These are phyloP conservation scores for Eupithecia vulgata DNA, from an alignment of 2,888 invertebrate species.

Conservation along the genomic window DNA sequence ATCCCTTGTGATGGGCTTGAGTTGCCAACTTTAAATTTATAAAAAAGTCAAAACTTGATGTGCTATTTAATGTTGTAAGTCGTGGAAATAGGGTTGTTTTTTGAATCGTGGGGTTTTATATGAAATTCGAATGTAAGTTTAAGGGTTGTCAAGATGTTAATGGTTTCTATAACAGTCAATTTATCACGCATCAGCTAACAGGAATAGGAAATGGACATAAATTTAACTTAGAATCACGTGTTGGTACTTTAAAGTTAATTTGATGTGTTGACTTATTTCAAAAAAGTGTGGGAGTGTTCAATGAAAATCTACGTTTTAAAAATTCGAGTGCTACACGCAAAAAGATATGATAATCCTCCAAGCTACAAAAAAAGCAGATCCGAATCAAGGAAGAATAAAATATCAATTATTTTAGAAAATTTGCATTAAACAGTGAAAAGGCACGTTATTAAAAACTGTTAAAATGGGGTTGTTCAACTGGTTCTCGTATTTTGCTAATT, in stretches of 20 bases:
- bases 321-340: too few relatives aligned
- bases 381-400: too few relatives aligned
- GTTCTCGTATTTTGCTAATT: too few relatives aligned
- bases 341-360: too few relatives aligned
- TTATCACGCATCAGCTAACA: constrained; percentile 74
- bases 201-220: constrained; percentile 58
- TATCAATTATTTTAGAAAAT: too few relatives aligned
- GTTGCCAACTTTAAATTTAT: background rate
- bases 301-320: background rate
- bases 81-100: background rate
- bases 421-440: too few relatives aligned
- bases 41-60: background rate
- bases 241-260: constrained; percentile 59
- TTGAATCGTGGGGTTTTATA: constrained; percentile 45
- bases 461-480: too few relatives aligned
- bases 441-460: too few relatives aligned
- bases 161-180: constrained; percentile 81
- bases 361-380: too few relatives aligned
- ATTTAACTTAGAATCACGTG: constrained; percentile 65
- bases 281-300: constrained; percentile 35
- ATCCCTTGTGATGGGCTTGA: constrained; percentile 14
- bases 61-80: background rate
- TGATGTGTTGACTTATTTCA: constrained; percentile 34
- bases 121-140: constrained; percentile 71
- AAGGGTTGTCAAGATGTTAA: constrained; percentile 72